phyloP scores from a whole-genome alignment of 2,888 invertebrate genomes.

The Drosophila emarginata region DNA sequence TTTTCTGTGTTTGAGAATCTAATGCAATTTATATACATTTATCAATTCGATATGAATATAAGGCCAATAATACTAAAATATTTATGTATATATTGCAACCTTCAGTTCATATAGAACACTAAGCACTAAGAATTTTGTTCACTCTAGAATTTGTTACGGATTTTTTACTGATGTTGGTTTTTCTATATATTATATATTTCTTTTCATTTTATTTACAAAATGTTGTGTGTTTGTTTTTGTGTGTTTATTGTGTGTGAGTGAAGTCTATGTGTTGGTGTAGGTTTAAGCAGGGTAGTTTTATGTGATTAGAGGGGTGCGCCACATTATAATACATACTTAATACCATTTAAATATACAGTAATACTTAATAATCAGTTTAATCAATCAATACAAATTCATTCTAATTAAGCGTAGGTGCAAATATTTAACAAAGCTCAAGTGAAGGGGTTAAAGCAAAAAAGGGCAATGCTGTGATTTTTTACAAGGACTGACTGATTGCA shows the following conservation, averaged over 20 bases:
- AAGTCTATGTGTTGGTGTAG: constrained; percentile 34
- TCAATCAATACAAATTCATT: constrained; percentile 34
- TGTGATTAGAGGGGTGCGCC: constrained; percentile 32
- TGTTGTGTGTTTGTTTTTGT: constrained; percentile 29
- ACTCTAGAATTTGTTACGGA: constrained; percentile 59
- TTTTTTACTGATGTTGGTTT: constrained; percentile 59
- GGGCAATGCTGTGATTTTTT: background rate
- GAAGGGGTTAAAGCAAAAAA: background rate
- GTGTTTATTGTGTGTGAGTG: constrained; percentile 21
- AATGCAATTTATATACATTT: constrained; percentile 50
- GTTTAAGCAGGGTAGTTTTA: constrained; percentile 29
- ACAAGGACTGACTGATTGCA: constrained; percentile 14
- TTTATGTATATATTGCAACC: background rate
- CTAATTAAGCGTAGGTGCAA: constrained; percentile 44
- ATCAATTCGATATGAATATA: constrained; percentile 31
- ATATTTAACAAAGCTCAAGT: constrained; percentile 27
- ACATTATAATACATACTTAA: constrained; percentile 9
- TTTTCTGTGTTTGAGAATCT: constrained; percentile 46
- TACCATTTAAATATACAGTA: background rate
- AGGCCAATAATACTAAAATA: constrained; percentile 3
- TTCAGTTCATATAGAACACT: constrained; percentile 7
- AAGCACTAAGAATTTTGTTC: constrained; percentile 14
- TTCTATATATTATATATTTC: constrained; percentile 29
- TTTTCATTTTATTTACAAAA: constrained; percentile 56
- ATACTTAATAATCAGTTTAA: background rate